Conservation (phyloP, 2,888 invertebrate species). For the Plusia festucae region DNA sequence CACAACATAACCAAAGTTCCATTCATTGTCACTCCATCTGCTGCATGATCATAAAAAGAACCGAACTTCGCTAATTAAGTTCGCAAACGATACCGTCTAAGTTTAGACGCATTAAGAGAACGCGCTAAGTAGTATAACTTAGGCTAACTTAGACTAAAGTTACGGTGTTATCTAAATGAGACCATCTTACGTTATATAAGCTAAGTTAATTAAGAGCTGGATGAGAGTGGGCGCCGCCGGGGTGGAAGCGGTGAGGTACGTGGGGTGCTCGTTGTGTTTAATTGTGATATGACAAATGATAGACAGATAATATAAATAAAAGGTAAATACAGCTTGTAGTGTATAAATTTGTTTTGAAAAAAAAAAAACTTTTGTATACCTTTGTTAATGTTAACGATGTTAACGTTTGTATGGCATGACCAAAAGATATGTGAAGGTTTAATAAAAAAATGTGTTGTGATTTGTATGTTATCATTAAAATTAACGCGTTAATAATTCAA, state of each 20-base stretch:
- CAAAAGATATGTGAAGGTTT: too few relatives aligned
- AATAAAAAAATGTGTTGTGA: not conserved
- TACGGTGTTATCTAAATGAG: constrained; percentile 90
- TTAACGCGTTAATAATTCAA: not conserved
- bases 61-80: constrained; percentile 77
- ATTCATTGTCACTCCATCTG: constrained; percentile 55
- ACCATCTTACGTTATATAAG: constrained; percentile 90
- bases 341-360: too few relatives aligned
- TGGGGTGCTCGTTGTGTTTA: constrained; percentile 42
- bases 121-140: constrained; percentile 81
- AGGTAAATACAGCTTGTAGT: too few relatives aligned
- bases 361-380: too few relatives aligned
- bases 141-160: constrained; percentile 84
- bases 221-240: constrained; percentile 88
- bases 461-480: not conserved
- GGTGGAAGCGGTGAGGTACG: constrained; percentile 74
- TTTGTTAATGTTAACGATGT: too few relatives aligned
- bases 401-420: too few relatives aligned
- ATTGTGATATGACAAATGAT: not conserved
- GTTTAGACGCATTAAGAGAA: constrained; percentile 73
- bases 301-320: not conserved
- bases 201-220: constrained; percentile 90
- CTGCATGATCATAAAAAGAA: constrained; percentile 66
- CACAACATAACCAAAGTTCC: constrained; percentile 15
- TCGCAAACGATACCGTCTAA: constrained; percentile 62